These are phyloP conservation scores for Lerema accius DNA, from an alignment of 1,140 invertebrate species.

Conservation along the genomic window DNA sequence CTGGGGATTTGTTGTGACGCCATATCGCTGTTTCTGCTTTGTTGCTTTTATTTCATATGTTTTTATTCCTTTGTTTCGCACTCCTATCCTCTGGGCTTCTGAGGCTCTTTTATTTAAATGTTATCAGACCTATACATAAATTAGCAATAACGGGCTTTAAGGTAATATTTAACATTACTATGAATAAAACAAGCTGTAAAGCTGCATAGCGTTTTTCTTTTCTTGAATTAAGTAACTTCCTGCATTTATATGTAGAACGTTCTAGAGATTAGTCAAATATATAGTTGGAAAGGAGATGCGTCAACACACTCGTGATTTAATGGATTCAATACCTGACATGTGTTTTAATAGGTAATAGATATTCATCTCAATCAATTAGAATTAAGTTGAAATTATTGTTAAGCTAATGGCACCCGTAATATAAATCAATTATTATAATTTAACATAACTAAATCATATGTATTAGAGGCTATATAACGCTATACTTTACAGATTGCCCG, in stretches of 20 bases:
- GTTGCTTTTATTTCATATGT: slow-evolving; percentile 1
- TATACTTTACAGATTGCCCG: too few relatives aligned
- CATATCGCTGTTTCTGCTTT: slow-evolving; percentile 9
- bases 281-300: too few relatives aligned
- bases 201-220: neutral
- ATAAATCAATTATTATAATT: too few relatives aligned
- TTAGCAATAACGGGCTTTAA: neutral
- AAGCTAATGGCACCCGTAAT: too few relatives aligned
- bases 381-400: too few relatives aligned
- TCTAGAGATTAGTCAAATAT: too few relatives aligned
- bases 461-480: too few relatives aligned
- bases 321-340: too few relatives aligned
- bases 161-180: neutral
- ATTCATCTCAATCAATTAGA: too few relatives aligned
- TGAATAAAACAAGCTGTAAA: neutral
- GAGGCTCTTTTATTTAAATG: slow-evolving; percentile 7
- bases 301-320: too few relatives aligned
- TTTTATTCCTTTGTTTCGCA: slow-evolving; percentile 1
- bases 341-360: too few relatives aligned
- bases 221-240: neutral
- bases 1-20: slow-evolving; percentile 11
- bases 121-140: slow-evolving; percentile 9
- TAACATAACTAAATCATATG: too few relatives aligned
- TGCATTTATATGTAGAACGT: neutral
- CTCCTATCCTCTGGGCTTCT: neutral